phyloP scores from a whole-genome alignment of 2,888 invertebrate genomes.

The Micropterix aruncella region DNA sequence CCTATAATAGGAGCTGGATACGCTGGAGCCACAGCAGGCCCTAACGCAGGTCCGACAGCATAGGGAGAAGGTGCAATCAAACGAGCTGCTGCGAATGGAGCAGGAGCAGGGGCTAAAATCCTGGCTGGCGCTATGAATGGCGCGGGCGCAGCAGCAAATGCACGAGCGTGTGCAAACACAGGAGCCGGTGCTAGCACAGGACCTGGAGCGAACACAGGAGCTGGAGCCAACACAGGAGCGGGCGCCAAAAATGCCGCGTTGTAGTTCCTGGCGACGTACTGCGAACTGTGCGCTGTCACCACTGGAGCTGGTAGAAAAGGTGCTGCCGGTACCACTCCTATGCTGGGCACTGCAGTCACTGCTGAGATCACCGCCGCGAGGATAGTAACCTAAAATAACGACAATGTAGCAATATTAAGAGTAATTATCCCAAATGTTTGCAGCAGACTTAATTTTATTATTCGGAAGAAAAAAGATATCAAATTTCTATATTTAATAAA shows the following conservation, averaged over 20 bases:
- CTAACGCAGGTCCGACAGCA: neutral
- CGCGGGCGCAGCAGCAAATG: slow-evolving; percentile 7
- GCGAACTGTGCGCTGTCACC: slow-evolving; percentile 36
- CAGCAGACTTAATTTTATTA: no score
- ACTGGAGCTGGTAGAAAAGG: slow-evolving; percentile 18
- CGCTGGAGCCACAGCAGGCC: neutral
- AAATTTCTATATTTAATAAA: no score
- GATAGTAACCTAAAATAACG: no score
- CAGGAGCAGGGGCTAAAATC: slow-evolving; percentile 19
- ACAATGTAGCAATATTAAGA: no score
- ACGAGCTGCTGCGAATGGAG: slow-evolving; percentile 13
- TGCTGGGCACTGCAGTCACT: no score
- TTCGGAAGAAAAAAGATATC: no score
- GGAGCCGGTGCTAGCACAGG: slow-evolving; percentile 18
- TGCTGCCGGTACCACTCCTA: no score
- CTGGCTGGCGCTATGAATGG: slow-evolving; percentile 17
- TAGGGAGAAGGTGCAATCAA: neutral
- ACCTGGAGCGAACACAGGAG: slow-evolving; percentile 13
- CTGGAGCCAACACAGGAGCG: slow-evolving; percentile 14
- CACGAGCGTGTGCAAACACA: slow-evolving; percentile 9
- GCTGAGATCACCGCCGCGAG: no score
- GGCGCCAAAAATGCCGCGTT: slow-evolving; percentile 21
- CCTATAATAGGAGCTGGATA: neutral
- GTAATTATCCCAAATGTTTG: no score
- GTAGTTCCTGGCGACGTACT: slow-evolving; percentile 35